Base-by-base conservation (phyloP, 2,113 vertebrate genomes). In the Rhea americana region DNA sequence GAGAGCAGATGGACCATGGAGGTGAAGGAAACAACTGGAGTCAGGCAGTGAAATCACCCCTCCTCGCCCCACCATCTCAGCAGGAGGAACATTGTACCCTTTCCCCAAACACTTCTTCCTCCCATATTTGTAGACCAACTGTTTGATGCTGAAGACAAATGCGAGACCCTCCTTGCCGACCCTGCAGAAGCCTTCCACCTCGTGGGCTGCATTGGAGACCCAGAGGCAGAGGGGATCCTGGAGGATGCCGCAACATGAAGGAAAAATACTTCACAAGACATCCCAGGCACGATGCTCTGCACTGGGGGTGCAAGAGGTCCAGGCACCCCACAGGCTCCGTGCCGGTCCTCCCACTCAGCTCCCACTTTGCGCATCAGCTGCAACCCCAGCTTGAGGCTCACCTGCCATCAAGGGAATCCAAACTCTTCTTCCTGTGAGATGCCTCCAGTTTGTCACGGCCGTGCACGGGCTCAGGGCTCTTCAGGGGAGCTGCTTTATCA, bases 401-500 rank as follows among this genome's bases (percentile, higher is more conserved):
- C 97, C 96, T 95, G 95, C 94, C 9, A 0, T 97, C 94, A 0
- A 96, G 85, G n/a, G 95, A 93, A 77, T 97, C 93, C 80, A 72
- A 79, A 66, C 79, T 91, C 67, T 95, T 97, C 50, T 97, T 97
- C 89, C 97, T 96, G 24, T 53, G 93, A 13, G 90, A 63, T 53
- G 93, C 94, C 75, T 94, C 96, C 82, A 93, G 89, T 21, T 92
- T 90, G 22, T 95, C 96, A 56, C 82, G 94, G 63, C 94, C 15
- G 20, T 95, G 93, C 70, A 94, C 91, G 92, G 89, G 92, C 93
- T 93, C 91, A 0, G 73, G 87, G 79, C 89, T 97, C 96, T 96
- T 97, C 89, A 79, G 93, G 87, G 96, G 75, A 63, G 94, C 84
- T 13, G 90, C 92, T 85, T 96, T 97, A 22, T 97, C 93, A 9